These are phyloP conservation scores for Omphaloscelis lunosa DNA, from an alignment of 2,888 invertebrate species.

Conservation along the genomic window DNA sequence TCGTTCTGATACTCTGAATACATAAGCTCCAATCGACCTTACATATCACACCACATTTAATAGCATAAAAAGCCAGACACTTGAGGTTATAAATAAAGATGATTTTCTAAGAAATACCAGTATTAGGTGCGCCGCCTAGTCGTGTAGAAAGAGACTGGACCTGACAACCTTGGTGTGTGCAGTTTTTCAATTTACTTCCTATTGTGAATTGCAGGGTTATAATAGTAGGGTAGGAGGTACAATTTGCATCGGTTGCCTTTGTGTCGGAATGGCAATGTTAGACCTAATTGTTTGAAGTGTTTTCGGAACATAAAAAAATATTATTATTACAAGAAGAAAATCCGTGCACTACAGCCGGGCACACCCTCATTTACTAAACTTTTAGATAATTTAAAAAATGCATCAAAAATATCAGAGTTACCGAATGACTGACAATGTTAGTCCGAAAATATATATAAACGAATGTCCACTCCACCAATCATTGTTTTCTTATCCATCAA, in stretches of 20 bases:
- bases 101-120: constrained; percentile 67
- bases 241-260: constrained; percentile 13
- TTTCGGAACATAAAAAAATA: not conserved
- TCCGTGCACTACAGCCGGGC: not conserved
- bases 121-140: constrained; percentile 54
- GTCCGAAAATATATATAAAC: not conserved
- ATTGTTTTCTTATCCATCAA: not conserved
- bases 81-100: constrained; percentile 66
- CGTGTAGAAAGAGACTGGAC: constrained; percentile 56
- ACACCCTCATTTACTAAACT: not conserved
- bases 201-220: constrained; percentile 51
- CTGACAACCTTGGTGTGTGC: constrained; percentile 59
- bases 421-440: not conserved
- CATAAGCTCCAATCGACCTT: constrained; percentile 8
- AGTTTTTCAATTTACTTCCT: constrained; percentile 64
- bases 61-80: constrained; percentile 54
- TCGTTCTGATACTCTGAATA: constrained; percentile 3
- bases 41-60: constrained; percentile 35
- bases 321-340: not conserved
- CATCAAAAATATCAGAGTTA: not conserved
- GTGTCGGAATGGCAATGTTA: not conserved
- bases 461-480: not conserved
- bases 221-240: constrained; percentile 15
- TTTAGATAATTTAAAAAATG: not conserved
- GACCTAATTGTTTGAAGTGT: not conserved